Base-by-base conservation (phyloP, 2,888 invertebrate species). In the Cyclophora punctaria region DNA sequence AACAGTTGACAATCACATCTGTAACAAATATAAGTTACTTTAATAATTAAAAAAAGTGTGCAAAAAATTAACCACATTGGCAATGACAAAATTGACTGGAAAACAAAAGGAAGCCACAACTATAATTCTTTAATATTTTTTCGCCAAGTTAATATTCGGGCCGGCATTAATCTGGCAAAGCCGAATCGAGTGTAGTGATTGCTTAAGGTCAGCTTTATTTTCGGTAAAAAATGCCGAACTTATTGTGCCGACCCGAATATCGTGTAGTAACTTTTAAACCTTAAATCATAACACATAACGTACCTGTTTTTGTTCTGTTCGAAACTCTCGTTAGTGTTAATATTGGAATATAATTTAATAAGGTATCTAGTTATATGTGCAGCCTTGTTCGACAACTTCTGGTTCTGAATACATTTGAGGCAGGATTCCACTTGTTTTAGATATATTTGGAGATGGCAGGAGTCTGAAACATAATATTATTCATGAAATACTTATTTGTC, bases 1-100 rank as follows among this genome's bases (percentile, higher is more conserved):
- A 80, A 53, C 0, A 73, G 60, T 37, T 72, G 70, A 56, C 89
- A 88, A 5, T 81, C 77, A 52, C 88, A 88, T 58, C 88, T 88
- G 69, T 47, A 75, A 69, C 67, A 37, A 41, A 48, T 20, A 20
- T 20, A 20, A 20, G 20, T 20, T 20, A 20, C 20, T 20, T 20
- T 20, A 20, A 20, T 20, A 1, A 20, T 20, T 20, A 1, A 20
- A 20, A 1, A 20, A 20, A 20, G n/a, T 20, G 20, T 20, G 20
- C 20, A 20, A 20, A 20, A 20, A 20, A 20, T 20, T 20, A 20
- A 20, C 20, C 20, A 20, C 20, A 20, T 20, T 20, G 20, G 20
- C 20, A 20, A 20, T 20, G 20, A 20, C 20, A 20, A 20, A 20
- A 20, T 20, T 20, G 20, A 20, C 20, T 20, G 2, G 20, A 20